Percentiles rank a stretch among this genome's conserved stretches.
Evolutionary conservation across 2,888 invertebrate species (phyloP).

Genomic region (Eilema griseolum): DNA sequence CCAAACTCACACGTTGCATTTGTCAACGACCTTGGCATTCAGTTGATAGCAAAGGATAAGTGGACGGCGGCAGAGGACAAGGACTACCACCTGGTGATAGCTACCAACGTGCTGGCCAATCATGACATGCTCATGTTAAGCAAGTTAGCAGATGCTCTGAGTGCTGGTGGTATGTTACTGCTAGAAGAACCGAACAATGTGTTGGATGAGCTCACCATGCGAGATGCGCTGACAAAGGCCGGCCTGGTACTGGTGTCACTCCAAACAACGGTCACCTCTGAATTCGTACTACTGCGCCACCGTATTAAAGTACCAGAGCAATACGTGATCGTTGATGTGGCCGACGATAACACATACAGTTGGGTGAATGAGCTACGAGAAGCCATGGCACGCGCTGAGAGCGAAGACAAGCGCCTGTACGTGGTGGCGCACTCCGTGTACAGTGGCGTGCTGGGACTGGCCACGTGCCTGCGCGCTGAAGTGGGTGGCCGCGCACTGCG

Average conservation of each 20-base stretch:
- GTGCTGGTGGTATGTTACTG: conserved; percentile 90
- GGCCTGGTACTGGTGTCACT: conserved; percentile 71
- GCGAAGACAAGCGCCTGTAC: conserved; percentile 88
- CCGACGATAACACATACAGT: conserved; percentile 88
- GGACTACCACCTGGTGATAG: conserved; percentile 89
- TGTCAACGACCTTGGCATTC: conserved; percentile 88
- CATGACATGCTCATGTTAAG: no score
- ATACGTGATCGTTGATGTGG: conserved; percentile 87
- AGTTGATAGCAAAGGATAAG: conserved; percentile 67
- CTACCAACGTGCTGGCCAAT: conserved; percentile 84
- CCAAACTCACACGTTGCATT: conserved; percentile 83
- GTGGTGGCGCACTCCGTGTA: conserved; percentile 90
- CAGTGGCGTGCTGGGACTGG: conserved; percentile 94
- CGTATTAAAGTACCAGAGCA: conserved; percentile 65
- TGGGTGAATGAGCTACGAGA: conserved; percentile 95
- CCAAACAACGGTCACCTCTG: conserved; percentile 88
- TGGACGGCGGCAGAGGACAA: conserved; percentile 85
- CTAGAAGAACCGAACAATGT: conserved; percentile 89
- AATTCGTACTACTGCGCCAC: conserved; percentile 90
- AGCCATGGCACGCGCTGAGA: conserved; percentile 89
- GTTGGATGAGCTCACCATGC: conserved; percentile 76
- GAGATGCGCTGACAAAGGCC: conserved; percentile 63
- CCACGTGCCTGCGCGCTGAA: conserved; percentile 96
- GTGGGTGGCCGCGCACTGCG: conserved; percentile 93
- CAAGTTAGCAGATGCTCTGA: conserved; percentile 87